Evolutionary conservation across 2,888 invertebrate genomes (phyloP), one percentile per base, ranked within the genome.

Genomic region (Synanthedon andrenaeformis): DNA sequence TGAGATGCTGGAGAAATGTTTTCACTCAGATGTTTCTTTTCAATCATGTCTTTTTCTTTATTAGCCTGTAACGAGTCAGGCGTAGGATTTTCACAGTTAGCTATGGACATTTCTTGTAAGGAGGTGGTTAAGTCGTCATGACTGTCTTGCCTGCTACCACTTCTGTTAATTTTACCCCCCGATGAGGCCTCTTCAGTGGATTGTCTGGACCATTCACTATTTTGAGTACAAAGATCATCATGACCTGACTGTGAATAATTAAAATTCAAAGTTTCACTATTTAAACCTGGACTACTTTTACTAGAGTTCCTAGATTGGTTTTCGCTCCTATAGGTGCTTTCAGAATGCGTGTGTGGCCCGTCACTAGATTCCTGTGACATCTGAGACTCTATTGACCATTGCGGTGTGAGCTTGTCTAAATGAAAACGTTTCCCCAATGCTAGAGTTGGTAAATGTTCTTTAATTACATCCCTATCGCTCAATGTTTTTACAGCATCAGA

Each of bases 341-440:
- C 91, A 10, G 90, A 90, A 11, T 90, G 90, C 52, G 90, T 90
- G 45, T 89, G 79, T 19, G 89, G 80, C 41, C 90, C 90, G 63
- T 91, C 91, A 57, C 91, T 91, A 2, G 91, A 91, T 62, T 91
- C 91, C 67, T 91, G 90, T 10, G 91, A 91, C 76, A 90, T 88
- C 69, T 91, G 91, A 42, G 91, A 91, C 67, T 91, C 91, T 54
- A 89, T 90, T 4, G 91, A 91, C 91, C 91, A 91, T 62, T 91
- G 91, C 2, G 91, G 90, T 17, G 91, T 81, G 61, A 83, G 67
- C 67, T 80, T 81, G 49, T 83, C 79, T 64, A 82, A 66, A 62
- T 85, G 78, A 55, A 81, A 75, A 49, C 83, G 73, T 58, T 82
- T 88, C 42, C 82, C 86, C 51, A 82, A 59, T 49, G 79, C 87